Conservation (phyloP, 2,888 invertebrate species). For the Pheosia gnoma region DNA sequence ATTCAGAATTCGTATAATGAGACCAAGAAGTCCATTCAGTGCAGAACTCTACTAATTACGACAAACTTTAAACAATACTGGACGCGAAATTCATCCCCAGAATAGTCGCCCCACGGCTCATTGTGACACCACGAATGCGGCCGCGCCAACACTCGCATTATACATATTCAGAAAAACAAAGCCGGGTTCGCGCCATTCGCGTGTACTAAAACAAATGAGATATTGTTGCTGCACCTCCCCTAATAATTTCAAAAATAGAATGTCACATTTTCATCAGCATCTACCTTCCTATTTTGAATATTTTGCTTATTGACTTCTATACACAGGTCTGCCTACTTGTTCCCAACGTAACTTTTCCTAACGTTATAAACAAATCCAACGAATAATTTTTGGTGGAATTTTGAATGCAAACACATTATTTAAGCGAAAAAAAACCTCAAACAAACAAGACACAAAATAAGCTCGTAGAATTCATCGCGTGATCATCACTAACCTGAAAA, state of each 20-base stretch:
- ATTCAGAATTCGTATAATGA: slow-evolving; percentile 65
- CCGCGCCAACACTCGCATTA: slow-evolving; percentile 77
- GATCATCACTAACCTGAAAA: not conserved
- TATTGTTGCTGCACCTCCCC: slow-evolving; percentile 54
- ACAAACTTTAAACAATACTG: slow-evolving; percentile 84
- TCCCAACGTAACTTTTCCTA: not conserved
- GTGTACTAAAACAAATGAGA: slow-evolving; percentile 74
- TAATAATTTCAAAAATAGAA: not conserved
- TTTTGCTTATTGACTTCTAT: no score
- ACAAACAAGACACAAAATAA: no score
- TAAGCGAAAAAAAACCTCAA: no score
- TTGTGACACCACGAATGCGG: slow-evolving; percentile 79
- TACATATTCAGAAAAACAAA: slow-evolving; percentile 82
- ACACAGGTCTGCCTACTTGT: no score
- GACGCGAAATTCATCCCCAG: slow-evolving; percentile 81
- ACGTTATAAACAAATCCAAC: not conserved
- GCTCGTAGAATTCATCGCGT: not conserved
- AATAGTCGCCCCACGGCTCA: slow-evolving; percentile 74
- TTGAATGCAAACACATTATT: no score
- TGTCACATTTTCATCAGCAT: not conserved
- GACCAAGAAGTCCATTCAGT: slow-evolving; percentile 77
- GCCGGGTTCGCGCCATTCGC: slow-evolving; percentile 72
- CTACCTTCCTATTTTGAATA: not conserved
- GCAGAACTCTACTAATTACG: slow-evolving; percentile 81
- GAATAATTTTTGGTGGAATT: not conserved